Evolutionary conservation across 2,888 invertebrate species (phyloP).

Genomic region (Phaonia tiefii): DNA sequence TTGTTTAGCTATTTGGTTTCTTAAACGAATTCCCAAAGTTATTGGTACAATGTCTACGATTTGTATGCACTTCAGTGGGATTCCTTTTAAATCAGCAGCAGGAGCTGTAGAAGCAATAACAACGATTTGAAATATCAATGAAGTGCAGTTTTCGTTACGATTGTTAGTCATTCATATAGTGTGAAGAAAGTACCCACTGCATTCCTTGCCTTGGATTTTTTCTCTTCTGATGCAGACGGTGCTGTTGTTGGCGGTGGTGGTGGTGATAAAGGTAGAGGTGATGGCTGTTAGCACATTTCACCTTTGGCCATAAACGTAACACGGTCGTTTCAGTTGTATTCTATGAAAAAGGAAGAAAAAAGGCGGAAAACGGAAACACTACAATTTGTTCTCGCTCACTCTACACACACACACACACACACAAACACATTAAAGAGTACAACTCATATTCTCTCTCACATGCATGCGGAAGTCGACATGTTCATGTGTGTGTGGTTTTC

Average conservation of each 20-base stretch:
- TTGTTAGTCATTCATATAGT: slow-evolving; percentile 1
- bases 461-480: background rate
- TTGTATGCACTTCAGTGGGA: background rate
- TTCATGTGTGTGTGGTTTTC: slow-evolving; percentile 1
- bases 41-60: background rate
- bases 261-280: slow-evolving; percentile 1
- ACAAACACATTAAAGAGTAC: background rate
- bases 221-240: background rate
- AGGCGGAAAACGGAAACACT: slow-evolving; percentile 57
- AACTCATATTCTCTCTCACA: no score
- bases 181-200: background rate
- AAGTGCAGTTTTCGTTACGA: slow-evolving; percentile 18
- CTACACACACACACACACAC: slow-evolving; percentile 4
- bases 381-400: slow-evolving; percentile 55
- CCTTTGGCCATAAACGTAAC: slow-evolving; percentile 14
- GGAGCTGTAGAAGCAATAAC: background rate
- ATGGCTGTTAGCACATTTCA: slow-evolving; percentile 32
- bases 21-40: background rate
- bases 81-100: slow-evolving; percentile 10
- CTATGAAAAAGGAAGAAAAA: slow-evolving; percentile 21
- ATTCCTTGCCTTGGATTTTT: background rate
- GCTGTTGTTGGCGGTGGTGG: background rate
- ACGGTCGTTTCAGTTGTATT: slow-evolving; percentile 4
- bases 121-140: slow-evolving; percentile 14
- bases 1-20: background rate